These are phyloP conservation scores for Parazoanthus darwini DNA, from an alignment of 92 coral and sea anemone genomes.

Conservation along the genomic window DNA sequence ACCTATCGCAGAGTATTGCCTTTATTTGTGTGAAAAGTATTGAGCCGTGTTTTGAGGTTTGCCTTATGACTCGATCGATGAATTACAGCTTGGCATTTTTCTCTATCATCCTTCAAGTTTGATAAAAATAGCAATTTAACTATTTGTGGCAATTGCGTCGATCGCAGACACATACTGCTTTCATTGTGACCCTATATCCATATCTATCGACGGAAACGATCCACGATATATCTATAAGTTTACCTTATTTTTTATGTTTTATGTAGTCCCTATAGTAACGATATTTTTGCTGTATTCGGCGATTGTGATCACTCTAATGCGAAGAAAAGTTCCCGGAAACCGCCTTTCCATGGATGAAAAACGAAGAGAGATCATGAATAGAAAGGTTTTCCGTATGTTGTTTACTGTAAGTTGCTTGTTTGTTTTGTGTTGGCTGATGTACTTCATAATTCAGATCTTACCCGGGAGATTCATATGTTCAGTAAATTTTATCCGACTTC, in stretches of 20 bases:
- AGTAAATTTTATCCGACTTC: not conserved
- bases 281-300: not conserved
- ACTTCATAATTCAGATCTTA: not conserved
- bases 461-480: not conserved
- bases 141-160: no score
- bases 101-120: no score
- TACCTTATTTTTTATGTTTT: not conserved
- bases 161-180: no score
- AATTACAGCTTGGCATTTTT: no score
- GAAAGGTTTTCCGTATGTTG: slow-evolving; percentile 9
- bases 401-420: not conserved
- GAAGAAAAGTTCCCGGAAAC: not conserved
- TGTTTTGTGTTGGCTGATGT: slow-evolving; percentile 21
- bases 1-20: no score
- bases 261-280: not conserved
- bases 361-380: not conserved
- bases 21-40: no score
- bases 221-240: no score
- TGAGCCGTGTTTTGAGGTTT: no score
- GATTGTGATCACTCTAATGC: not conserved
- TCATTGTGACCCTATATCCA: no score
- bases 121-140: no score
- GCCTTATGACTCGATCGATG: no score
- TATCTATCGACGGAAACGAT: no score
- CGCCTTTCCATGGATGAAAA: not conserved